Conservation (phyloP, 2,113 vertebrate genomes). For the Oplegnathus fasciatus region DNA sequence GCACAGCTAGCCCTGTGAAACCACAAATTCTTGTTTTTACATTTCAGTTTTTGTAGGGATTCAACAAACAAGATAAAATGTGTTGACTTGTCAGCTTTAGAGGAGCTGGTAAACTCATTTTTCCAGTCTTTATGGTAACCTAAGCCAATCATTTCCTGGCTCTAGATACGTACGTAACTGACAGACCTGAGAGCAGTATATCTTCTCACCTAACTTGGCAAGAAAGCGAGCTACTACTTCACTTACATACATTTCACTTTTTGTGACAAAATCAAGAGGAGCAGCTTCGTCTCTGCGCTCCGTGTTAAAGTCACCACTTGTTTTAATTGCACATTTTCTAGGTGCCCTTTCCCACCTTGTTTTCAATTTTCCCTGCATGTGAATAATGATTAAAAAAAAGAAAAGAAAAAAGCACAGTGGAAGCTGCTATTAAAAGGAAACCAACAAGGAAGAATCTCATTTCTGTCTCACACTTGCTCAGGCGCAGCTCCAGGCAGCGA, state of each 20-base stretch:
- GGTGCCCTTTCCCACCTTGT: conserved; percentile 10
- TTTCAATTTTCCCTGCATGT: not conserved
- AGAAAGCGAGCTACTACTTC: no score
- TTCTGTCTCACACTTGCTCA: conserved; percentile 36
- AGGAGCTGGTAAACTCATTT: no score
- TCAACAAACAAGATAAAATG: no score
- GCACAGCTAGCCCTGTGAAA: no score
- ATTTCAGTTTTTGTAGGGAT: no score
- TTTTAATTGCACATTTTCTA: conserved; percentile 11
- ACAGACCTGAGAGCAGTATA: not conserved
- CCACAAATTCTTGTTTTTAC: no score
- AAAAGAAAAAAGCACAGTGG: not conserved
- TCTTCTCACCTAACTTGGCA: not conserved
- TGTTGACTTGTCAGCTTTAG: no score
- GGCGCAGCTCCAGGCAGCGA: conserved; percentile 29
- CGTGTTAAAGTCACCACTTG: not conserved
- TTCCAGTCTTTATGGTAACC: not conserved
- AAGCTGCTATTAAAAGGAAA: conserved; percentile 43
- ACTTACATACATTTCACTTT: no score
- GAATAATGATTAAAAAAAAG: not conserved
- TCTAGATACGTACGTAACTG: not conserved
- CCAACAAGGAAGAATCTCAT: conserved; percentile 25
- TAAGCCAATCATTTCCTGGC: not conserved
- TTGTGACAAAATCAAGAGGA: not conserved
- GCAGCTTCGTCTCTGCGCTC: not conserved